Evolutionary conservation across 2,888 invertebrate genomes (phyloP).

Genomic region (Mythimna loreyi): DNA sequence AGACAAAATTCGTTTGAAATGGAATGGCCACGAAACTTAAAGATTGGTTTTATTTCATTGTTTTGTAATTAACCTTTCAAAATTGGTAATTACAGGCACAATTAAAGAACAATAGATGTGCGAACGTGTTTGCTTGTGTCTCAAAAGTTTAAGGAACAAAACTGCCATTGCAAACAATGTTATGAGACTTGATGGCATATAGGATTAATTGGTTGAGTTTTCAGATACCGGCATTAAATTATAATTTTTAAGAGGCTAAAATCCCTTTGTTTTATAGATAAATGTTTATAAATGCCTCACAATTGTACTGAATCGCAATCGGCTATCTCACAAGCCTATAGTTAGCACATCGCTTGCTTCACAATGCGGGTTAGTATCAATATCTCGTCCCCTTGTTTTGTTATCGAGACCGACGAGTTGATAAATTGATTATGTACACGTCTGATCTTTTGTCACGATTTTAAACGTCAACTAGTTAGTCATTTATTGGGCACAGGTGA

Average conservation of each 20-base stretch:
- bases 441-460: slow-evolving; percentile 47
- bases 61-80: neutral
- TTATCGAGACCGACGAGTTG: slow-evolving; percentile 61
- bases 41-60: too few relatives aligned
- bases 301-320: slow-evolving; percentile 43
- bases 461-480: slow-evolving; percentile 41
- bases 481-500: slow-evolving; percentile 62
- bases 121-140: too few relatives aligned
- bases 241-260: neutral
- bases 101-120: too few relatives aligned
- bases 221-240: neutral
- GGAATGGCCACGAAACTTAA: too few relatives aligned
- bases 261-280: neutral
- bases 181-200: slow-evolving; percentile 2
- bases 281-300: slow-evolving; percentile 22
- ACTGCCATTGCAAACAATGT: neutral
- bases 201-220: neutral
- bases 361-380: slow-evolving; percentile 50
- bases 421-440: slow-evolving; percentile 63
- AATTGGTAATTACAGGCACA: too few relatives aligned
- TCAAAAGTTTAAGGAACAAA: too few relatives aligned
- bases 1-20: neutral
- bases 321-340: slow-evolving; percentile 30
- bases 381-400: slow-evolving; percentile 47
- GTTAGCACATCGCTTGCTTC: slow-evolving; percentile 58